Evolutionary conservation across 2,888 invertebrate genomes (phyloP).

Genomic region (Campoplex capitator): DNA sequence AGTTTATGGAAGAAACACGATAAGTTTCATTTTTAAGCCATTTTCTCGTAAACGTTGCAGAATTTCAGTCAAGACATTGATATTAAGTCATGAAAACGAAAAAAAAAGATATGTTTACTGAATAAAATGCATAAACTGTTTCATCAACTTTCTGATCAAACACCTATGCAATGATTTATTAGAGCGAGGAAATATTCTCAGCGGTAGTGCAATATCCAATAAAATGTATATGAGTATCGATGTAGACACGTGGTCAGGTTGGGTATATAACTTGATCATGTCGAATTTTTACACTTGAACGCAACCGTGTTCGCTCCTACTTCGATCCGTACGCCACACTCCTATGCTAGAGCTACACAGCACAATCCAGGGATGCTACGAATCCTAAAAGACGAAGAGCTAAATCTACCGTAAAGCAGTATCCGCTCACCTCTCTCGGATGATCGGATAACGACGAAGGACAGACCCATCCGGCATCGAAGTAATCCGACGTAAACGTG

Average conservation of each 20-base stretch:
- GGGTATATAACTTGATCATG: conserved; percentile 57
- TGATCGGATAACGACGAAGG: conserved; percentile 62
- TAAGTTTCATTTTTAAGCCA: no score
- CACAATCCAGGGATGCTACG: conserved; percentile 26
- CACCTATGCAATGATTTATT: neutral
- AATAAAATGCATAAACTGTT: neutral
- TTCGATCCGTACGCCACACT: neutral
- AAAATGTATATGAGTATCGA: conserved; percentile 13
- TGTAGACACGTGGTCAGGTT: conserved; percentile 54
- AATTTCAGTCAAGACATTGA: neutral
- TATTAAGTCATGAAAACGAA: neutral
- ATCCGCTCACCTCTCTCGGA: conserved; percentile 55
- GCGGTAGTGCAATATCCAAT: neutral
- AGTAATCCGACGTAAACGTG: conserved; percentile 57
- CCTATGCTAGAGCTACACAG: conserved; percentile 1
- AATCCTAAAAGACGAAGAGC: conserved; percentile 42
- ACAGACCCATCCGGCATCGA: conserved; percentile 62
- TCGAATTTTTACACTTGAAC: conserved; percentile 62
- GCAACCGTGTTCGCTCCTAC: conserved; percentile 50
- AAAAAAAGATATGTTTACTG: neutral
- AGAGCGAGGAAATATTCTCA: neutral
- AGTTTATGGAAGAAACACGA: no score
- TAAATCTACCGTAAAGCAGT: conserved; percentile 66
- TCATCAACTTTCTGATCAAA: neutral
- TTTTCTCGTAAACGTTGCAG: no score